Base-by-base conservation (phyloP, 1,140 invertebrate genomes). In the Sinonovacula constricta region DNA sequence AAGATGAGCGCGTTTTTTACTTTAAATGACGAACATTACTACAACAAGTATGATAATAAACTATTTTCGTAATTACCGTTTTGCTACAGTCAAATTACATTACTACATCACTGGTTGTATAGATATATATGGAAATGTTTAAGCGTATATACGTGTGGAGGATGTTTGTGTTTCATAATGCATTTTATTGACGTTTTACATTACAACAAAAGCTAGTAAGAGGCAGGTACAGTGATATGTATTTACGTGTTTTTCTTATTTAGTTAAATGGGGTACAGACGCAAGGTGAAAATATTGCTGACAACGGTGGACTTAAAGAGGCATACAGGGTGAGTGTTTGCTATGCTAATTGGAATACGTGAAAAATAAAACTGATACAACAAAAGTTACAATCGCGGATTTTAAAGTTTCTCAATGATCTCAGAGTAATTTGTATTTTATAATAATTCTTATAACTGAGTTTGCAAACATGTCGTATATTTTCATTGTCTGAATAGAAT, bases 231-330 rank as follows among this genome's bases (percentile, higher is more conserved):
- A n/a, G n/a, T n/a, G n/a, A n/a, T n/a, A n/a, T n/a, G n/a, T n/a
- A n/a, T n/a, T n/a, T n/a, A n/a, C n/a, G n/a, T n/a, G n/a, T 0
- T 1, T 57, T 24, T 57, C 12, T 22, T n/a, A 65, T 63, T 68
- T 88, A 84, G 91, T 89, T 91, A 33, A 91, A 92, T 78, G 92
- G 92, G 26, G 86, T 88, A 15, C 82, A 90, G 22, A 92, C 92
- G 5, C 91, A 92, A 77, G 91, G 92, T 22, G 92, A 92, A 79
- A 92, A 92, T 69, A 92, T 92, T 62, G 92, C 92, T 7, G 18
- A 92, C 82, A 92, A 92, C 77, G 92, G 92, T 28, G 92, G 92
- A 26, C 79, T 92, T 31, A 91, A 89, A 77, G 86, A 91, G 75
- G 88, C 91, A 18, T 92, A 86, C 78, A 87, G 81, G 70, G 91